These are phyloP conservation scores for Theonella swinhoei DNA, from an alignment of 37 sponge, comb jelly and placozoan species.

Conservation along the genomic window DNA sequence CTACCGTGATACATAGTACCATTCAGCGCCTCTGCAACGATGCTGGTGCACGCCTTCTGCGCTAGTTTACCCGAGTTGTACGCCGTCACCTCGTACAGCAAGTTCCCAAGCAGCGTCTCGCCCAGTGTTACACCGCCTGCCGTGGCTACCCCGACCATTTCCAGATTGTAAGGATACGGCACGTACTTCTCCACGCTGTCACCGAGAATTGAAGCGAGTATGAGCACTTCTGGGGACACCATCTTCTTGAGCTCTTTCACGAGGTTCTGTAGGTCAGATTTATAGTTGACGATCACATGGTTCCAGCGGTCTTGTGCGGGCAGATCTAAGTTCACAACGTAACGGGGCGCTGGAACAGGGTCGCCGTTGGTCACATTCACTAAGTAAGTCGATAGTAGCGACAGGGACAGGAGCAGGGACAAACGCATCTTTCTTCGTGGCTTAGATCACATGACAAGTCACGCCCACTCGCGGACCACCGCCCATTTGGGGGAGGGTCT, in stretches of 20 bases:
- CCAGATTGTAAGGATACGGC: conserved; percentile 72
- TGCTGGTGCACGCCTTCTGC: conserved; percentile 82
- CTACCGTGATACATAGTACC: conserved; percentile 87
- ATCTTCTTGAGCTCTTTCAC: conserved; percentile 34
- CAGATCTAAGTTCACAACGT: conserved; percentile 67
- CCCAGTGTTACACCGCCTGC: conserved; percentile 28
- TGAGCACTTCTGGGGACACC: conserved; percentile 54
- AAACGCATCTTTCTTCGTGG: no score
- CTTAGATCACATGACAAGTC: background rate
- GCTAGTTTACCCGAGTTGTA: background rate
- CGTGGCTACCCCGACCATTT: conserved; percentile 66
- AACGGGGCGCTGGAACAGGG: conserved; percentile 13
- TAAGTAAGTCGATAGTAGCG: background rate
- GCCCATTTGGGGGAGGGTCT: background rate
- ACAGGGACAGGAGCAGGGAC: background rate
- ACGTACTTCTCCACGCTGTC: conserved; percentile 53
- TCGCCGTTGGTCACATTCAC: background rate
- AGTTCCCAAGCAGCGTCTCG: conserved; percentile 65
- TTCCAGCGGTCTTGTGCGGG: conserved; percentile 60
- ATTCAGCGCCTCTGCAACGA: conserved; percentile 72
- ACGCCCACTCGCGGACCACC: background rate
- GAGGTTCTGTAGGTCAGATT: conserved; percentile 2
- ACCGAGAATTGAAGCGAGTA: conserved; percentile 36
- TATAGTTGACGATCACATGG: conserved; percentile 44
- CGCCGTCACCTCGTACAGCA: conserved; percentile 80